These are phyloP conservation scores for Drosophila quinaria DNA, from an alignment of 2,888 invertebrate species.

Conservation along the genomic window DNA sequence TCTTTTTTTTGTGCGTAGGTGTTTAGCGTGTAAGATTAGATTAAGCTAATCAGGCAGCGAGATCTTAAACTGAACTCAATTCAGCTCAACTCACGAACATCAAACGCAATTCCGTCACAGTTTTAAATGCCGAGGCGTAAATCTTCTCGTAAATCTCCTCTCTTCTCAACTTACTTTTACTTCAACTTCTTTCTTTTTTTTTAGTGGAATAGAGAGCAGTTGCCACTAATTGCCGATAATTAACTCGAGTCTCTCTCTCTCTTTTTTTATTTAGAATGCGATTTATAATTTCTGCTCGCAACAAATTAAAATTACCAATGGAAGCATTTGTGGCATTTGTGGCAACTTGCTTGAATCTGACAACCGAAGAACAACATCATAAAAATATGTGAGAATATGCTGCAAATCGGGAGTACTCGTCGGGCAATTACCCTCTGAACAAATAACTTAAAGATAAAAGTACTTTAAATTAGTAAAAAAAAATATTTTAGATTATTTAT, in stretches of 20 bases:
- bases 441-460: not conserved
- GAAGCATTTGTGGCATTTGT: slow-evolving; percentile 64
- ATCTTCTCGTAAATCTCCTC: not conserved
- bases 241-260: slow-evolving; percentile 53
- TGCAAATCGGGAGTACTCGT: slow-evolving; percentile 2
- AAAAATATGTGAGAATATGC: slow-evolving; percentile 47
- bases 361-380: slow-evolving; percentile 68
- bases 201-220: slow-evolving; percentile 49
- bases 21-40: slow-evolving; percentile 78
- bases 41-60: slow-evolving; percentile 75
- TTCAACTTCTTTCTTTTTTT: not conserved
- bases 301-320: slow-evolving; percentile 78
- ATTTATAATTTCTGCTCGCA: slow-evolving; percentile 79
- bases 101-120: slow-evolving; percentile 41
- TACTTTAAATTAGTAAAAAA: no score
- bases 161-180: not conserved
- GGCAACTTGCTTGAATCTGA: slow-evolving; percentile 68
- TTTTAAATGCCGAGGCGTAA: slow-evolving; percentile 27
- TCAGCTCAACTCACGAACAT: slow-evolving; percentile 36
- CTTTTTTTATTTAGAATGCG: slow-evolving; percentile 46
- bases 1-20: slow-evolving; percentile 55
- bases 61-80: slow-evolving; percentile 27
- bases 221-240: slow-evolving; percentile 66
- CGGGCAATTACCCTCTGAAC: slow-evolving; percentile 2
- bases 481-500: no score